phyloP scores from a whole-genome alignment of 2,797 vertebrate species.

The Sphenopsis melanotis region DNA sequence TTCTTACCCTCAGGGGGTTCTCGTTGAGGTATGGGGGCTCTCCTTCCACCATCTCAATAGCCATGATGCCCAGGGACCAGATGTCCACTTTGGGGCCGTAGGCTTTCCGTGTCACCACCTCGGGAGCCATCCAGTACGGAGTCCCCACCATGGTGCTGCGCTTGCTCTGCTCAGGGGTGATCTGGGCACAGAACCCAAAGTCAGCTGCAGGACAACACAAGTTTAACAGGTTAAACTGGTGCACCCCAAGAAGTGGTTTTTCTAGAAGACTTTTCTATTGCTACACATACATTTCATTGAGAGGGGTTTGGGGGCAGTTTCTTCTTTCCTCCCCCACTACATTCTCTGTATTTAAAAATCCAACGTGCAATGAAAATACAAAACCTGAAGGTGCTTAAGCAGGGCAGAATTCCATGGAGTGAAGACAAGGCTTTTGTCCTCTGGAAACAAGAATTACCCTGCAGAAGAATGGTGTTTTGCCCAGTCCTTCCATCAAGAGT shows the following conservation, averaged over 20 bases:
- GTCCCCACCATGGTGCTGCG: conserved; percentile 99
- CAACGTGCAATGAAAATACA: neutral
- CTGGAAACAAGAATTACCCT: neutral
- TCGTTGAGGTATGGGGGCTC: conserved; percentile 97
- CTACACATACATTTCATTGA: neutral
- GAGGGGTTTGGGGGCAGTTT: neutral
- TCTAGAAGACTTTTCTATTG: neutral
- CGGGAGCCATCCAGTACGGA: conserved; percentile 98
- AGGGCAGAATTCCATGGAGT: neutral
- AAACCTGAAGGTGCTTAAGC: conserved; percentile 13
- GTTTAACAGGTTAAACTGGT: neutral
- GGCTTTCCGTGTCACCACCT: conserved; percentile 96
- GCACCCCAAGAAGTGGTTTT: neutral
- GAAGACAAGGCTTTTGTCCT: neutral
- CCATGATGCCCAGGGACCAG: conserved; percentile 98
- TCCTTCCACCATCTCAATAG: conserved; percentile 98
- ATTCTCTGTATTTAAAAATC: neutral
- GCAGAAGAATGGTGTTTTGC: neutral
- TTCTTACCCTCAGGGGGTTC: conserved; percentile 92
- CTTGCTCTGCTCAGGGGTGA: conserved; percentile 97
- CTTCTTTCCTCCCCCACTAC: neutral
- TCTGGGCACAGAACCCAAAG: conserved; percentile 98
- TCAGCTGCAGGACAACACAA: conserved; percentile 80
- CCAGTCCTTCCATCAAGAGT: neutral
- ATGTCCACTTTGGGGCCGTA: conserved; percentile 98